Evolutionary conservation across 2,888 invertebrate genomes (phyloP), one percentile per base, ranked within the genome.

Genomic region (Strigamia maritima): DNA sequence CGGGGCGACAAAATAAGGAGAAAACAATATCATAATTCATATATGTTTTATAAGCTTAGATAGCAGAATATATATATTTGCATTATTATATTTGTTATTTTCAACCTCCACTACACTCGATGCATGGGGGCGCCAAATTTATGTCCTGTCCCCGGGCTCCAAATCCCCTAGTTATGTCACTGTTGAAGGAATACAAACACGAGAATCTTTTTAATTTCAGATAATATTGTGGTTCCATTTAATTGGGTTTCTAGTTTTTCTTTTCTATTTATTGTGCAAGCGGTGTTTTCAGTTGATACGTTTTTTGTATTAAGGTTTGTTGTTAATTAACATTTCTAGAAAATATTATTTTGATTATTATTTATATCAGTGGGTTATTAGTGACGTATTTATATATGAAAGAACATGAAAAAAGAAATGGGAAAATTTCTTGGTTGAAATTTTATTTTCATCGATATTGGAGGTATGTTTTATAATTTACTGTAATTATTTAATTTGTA

Each of bases 271-370:
- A 24, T 79, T 60, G 14, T 38, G 38, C 35, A 49, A 65, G 79
- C 76, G 2, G 40, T 76, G 6, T 78, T 60, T 49, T 22, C 79
- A 24, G 79, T 79, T 8, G 79, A 79, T 35, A 79, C 77, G n/a
- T 79, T 77, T 38, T 77, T 79, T 19, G 40, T 40, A 28, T 60
- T 79, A 35, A 79, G 77, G 79, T 75, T 44, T 4, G 44, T 44
- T n/a, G n/a, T 44, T 44, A 1, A n/a, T n/a, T n/a, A n/a, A n/a
- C n/a, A n/a, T n/a, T n/a, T n/a, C n/a, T n/a, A n/a, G n/a, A n/a
- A n/a, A n/a, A n/a, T n/a, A n/a, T n/a, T n/a, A n/a, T n/a, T n/a
- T n/a, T n/a, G n/a, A n/a, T n/a, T n/a, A n/a, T n/a, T n/a, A n/a
- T n/a, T n/a, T n/a, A n/a, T n/a, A n/a, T 70, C 6, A 70, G 75